Base-by-base conservation (phyloP, 1,140 invertebrate genomes). In the Camponotus floridanus region DNA sequence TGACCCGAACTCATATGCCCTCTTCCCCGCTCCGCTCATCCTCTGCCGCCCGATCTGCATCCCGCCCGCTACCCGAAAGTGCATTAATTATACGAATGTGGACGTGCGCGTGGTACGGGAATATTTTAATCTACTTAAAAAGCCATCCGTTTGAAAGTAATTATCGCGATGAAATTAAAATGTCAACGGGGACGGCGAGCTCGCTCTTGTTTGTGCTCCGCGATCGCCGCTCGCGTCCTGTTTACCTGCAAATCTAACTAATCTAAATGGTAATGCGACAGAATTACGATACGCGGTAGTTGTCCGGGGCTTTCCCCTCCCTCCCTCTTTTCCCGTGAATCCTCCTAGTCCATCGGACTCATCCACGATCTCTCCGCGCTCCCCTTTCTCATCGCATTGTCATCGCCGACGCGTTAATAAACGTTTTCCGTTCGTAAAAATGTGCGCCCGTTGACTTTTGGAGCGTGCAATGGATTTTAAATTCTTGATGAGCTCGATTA, bases 121-220 rank as follows among this genome's bases (percentile, higher is more conserved):
- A 94, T 94, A 94, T 95, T 95, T 95, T 94, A 95, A 95, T 95
- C 94, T 92, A 94, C 93, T 95, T 94, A 94, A 95, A 95, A 95
- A 94, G 93, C 93, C 93, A 94, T 95, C 89, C 93, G 93, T 94
- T 94, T 92, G 86, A 90, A 92, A 92, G 93, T 94, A 94, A 95
- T 95, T 94, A 94, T 93, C 93, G 88, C 91, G 93, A 93, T 94
- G 93, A 95, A 95, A 95, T 95, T 94, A 95, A 95, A 95, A 95
- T 92, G 93, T 94, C 91, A 85, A 89, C 83, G 65, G 71, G 62
- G 68, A 55, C 65, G 83, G 62, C 57, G 42, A 42, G 57, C 84
- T 81, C 85, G 86, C 89, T 90, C 84, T 89, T 94, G 92, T 93
- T 94, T 94, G 93, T 93, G 92, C 91, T 93, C 89, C 90, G 92